Evolutionary conservation across 1,140 invertebrate genomes (phyloP), one percentile per base, ranked within the genome.

Genomic region (Drosophila fuyamai): DNA sequence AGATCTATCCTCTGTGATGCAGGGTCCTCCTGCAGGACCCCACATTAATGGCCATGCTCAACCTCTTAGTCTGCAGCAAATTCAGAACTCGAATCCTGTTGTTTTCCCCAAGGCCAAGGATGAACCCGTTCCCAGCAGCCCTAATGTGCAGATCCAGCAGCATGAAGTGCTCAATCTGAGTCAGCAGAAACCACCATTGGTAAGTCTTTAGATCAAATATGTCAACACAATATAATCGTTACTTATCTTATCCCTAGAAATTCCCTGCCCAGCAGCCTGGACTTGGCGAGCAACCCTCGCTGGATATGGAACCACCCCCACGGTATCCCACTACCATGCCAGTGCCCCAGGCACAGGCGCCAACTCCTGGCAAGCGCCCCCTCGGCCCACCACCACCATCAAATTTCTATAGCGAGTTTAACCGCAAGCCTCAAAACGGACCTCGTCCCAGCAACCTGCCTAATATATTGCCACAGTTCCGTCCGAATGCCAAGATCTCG

Each of bases 391-490:
- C 91, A 40, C 82, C 51, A 9, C 88, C 92, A 6, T 76, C 81
- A 41, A 80, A 63, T n/a, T 92, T 93, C 56, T 83, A 92, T 66
- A 91, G 85, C 41, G 91, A 92, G 16, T 92, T 74, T n/a, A 83
- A 82, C 13, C 79, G 91, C n/a, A 93, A 93, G 8, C 63, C 91
- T 0, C 89, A 79, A 0, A 91, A 79, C 56, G 29, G 93, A 10
- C 92, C 93, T 65, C 91, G 93, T 18, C 92, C 93, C 6, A 92
- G 29, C 0, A 94, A 94, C 66, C 74, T 96, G 47, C 95, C 95
- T 0, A 96, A 96, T 74, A 96, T 96, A 72, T 75, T 96, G 36
- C 95, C 95, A 0, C 95, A 96, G 77, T 96, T 96, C 60, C 92
- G 95, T 53, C 95, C 95, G 0, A 96, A 96, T 68, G 94, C 94